Conservation (phyloP, 2,888 invertebrate genomes). For the Rhagium mordax region DNA sequence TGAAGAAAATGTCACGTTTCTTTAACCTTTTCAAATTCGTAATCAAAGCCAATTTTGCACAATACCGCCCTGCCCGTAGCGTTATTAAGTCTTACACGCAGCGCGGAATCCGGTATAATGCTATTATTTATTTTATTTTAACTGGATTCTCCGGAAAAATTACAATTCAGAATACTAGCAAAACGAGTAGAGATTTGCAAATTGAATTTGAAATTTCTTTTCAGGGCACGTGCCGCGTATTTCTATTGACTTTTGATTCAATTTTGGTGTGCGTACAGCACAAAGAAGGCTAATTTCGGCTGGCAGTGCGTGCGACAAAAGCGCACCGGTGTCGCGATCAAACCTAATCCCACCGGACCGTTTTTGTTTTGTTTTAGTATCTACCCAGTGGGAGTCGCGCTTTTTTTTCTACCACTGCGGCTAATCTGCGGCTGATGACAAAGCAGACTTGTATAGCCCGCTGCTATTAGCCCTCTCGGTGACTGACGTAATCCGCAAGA, state of each 20-base stretch:
- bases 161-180: constrained; percentile 43
- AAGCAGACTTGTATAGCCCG: constrained; percentile 55
- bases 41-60: not conserved
- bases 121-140: not conserved
- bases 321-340: constrained; percentile 53
- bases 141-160: constrained; percentile 31
- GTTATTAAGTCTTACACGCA: not conserved
- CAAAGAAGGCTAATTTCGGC: constrained; percentile 61
- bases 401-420: constrained; percentile 44
- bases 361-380: constrained; percentile 52
- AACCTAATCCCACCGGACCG: constrained; percentile 56
- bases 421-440: constrained; percentile 60
- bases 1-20: too few relatives aligned
- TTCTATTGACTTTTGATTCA: constrained; percentile 63
- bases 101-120: not conserved
- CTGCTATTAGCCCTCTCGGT: constrained; percentile 55
- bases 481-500: constrained; percentile 59
- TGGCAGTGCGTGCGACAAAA: constrained; percentile 55
- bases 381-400: constrained; percentile 51
- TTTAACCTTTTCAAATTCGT: too few relatives aligned
- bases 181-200: constrained; percentile 48
- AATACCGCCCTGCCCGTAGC: not conserved
- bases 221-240: constrained; percentile 53
- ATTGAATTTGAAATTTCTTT: constrained; percentile 52
- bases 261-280: constrained; percentile 58